Conservation (phyloP, 2,888 invertebrate genomes). For the Argyresthia goedartella region DNA sequence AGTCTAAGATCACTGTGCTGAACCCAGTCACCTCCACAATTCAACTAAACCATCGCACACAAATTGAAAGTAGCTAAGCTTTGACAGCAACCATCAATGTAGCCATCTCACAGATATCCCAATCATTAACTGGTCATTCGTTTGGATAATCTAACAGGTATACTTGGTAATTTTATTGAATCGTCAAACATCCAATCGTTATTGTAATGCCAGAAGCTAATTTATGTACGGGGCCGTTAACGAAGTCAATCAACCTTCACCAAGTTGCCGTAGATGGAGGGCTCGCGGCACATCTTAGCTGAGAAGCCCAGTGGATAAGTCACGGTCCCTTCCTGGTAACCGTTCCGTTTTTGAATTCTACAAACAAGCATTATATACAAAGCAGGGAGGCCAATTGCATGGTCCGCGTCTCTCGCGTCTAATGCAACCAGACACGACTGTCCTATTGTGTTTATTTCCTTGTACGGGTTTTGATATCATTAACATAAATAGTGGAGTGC, state of each 20-base stretch:
- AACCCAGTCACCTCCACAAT: conserved; percentile 1
- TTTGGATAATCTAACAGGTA: background rate
- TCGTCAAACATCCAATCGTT: conserved; percentile 3
- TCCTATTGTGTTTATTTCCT: conserved; percentile 66
- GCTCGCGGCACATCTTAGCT: conserved; percentile 39
- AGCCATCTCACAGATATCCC: background rate
- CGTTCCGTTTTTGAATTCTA: conserved; percentile 53
- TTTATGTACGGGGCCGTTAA: conserved; percentile 38
- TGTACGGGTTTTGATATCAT: conserved; percentile 62
- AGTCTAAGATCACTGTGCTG: conserved; percentile 10
- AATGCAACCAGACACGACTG: conserved; percentile 60
- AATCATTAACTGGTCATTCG: conserved; percentile 1
- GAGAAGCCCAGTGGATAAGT: conserved; percentile 43
- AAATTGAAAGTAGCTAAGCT: background rate
- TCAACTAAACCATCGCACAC: background rate
- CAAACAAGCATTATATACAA: conserved; percentile 65
- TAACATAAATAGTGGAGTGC: conserved; percentile 57
- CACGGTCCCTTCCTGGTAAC: conserved; percentile 52
- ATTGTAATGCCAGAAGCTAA: conserved; percentile 17
- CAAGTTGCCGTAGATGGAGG: conserved; percentile 40
- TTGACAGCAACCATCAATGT: background rate
- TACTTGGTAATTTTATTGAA: background rate
- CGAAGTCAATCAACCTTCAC: conserved; percentile 47
- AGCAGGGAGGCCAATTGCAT: conserved; percentile 57
- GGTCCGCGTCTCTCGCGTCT: conserved; percentile 50